phyloP scores from a whole-genome alignment of 2,888 invertebrate species.

The Leptopterna dolabrata region DNA sequence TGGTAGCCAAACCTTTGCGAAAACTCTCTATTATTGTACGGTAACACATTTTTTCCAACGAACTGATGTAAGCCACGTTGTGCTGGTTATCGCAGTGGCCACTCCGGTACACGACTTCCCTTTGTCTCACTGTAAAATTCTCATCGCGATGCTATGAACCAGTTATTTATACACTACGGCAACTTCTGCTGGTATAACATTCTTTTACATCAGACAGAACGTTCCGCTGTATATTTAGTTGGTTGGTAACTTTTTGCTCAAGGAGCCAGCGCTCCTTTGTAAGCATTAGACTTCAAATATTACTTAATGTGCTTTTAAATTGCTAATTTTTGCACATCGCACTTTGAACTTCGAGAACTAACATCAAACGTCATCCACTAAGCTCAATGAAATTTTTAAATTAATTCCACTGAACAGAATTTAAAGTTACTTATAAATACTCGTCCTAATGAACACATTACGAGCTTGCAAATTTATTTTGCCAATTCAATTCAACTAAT shows the following conservation, averaged over 20 bases:
- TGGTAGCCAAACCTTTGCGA: too few relatives aligned
- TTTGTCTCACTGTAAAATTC: too few relatives aligned
- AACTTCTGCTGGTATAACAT: too few relatives aligned
- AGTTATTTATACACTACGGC: too few relatives aligned
- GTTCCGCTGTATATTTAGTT: background rate
- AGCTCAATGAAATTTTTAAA: background rate
- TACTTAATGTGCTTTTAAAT: background rate
- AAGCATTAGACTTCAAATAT: background rate
- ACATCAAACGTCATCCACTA: background rate
- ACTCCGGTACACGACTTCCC: too few relatives aligned
- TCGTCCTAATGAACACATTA: background rate
- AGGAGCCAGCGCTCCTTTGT: background rate
- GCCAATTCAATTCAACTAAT: background rate
- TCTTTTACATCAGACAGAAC: background rate
- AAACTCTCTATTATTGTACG: too few relatives aligned
- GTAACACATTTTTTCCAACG: too few relatives aligned
- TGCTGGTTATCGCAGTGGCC: too few relatives aligned
- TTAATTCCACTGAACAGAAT: background rate
- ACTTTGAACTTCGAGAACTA: background rate
- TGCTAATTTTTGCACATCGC: background rate
- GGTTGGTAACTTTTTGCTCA: background rate
- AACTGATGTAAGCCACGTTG: too few relatives aligned
- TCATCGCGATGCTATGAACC: too few relatives aligned
- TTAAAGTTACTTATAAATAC: background rate
- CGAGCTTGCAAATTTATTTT: slow-evolving; percentile 7